Evolutionary conservation across 2,888 invertebrate genomes (phyloP).

Genomic region (Harpalus rubripes): DNA sequence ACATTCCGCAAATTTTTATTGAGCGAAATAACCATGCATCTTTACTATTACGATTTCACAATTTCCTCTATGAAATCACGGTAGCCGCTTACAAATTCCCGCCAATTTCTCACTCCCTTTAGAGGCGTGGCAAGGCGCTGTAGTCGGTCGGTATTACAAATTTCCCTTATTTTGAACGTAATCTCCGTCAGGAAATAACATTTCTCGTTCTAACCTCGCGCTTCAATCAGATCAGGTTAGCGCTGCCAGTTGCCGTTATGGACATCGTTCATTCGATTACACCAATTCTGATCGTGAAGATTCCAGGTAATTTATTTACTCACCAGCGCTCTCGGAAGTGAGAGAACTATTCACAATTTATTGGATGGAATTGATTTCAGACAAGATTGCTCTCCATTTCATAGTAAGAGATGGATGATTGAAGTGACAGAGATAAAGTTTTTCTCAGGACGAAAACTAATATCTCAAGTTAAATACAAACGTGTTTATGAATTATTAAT

Average conservation of each 20-base stretch:
- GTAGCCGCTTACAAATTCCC: constrained; percentile 16
- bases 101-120: constrained; percentile 18
- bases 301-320: constrained; percentile 20
- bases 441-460: too few relatives aligned
- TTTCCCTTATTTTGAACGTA: constrained; percentile 52
- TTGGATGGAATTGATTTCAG: neutral
- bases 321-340: neutral
- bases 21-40: neutral
- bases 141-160: constrained; percentile 38
- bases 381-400: neutral
- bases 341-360: constrained; percentile 24
- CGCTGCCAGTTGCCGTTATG: neutral
- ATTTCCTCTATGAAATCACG: constrained; percentile 13
- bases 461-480: too few relatives aligned
- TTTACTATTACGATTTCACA: neutral
- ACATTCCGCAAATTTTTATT: neutral
- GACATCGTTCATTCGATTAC: constrained; percentile 38
- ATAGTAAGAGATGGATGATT: neutral
- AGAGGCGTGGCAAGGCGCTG: neutral
- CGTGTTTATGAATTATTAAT: too few relatives aligned
- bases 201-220: constrained; percentile 43
- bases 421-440: too few relatives aligned
- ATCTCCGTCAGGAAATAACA: constrained; percentile 52
- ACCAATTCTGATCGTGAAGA: neutral
- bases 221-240: constrained; percentile 35